phyloP scores from a whole-genome alignment of 2,113 vertebrate species.

The Ploceus nigricollis region DNA sequence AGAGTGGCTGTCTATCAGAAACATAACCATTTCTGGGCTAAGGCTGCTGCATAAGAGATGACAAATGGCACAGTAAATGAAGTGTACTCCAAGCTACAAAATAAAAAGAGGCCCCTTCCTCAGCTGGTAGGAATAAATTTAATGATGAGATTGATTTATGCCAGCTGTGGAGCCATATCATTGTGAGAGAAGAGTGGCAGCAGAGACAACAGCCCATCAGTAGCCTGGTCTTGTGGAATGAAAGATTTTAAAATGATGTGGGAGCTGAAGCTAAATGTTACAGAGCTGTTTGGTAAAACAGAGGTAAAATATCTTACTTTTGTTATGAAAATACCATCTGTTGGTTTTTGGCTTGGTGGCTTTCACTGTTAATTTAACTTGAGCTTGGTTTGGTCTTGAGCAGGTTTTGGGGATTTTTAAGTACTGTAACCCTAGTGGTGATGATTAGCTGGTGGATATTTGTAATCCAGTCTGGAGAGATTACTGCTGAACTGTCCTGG shows the following conservation, averaged over 20 bases:
- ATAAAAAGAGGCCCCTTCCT: neutral
- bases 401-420: rapidly evolving
- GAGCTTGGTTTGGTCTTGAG: neutral
- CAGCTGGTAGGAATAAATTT: neutral
- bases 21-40: neutral
- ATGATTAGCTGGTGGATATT: neutral
- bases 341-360: neutral
- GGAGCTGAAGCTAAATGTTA: neutral
- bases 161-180: neutral
- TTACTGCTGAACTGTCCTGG: neutral
- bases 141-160: constrained; percentile 3
- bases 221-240: neutral
- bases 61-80: neutral
- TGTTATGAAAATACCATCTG: rapidly evolving
- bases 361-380: neutral
- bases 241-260: rapidly evolving
- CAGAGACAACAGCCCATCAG: neutral
- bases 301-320: neutral
- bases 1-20: neutral
- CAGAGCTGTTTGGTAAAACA: neutral
- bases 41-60: neutral
- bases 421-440: neutral
- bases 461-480: neutral
- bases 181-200: neutral
- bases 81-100: neutral